Evolutionary conservation across 2,888 invertebrate species (phyloP).

Genomic region (Zygothrica quintamaculata): DNA sequence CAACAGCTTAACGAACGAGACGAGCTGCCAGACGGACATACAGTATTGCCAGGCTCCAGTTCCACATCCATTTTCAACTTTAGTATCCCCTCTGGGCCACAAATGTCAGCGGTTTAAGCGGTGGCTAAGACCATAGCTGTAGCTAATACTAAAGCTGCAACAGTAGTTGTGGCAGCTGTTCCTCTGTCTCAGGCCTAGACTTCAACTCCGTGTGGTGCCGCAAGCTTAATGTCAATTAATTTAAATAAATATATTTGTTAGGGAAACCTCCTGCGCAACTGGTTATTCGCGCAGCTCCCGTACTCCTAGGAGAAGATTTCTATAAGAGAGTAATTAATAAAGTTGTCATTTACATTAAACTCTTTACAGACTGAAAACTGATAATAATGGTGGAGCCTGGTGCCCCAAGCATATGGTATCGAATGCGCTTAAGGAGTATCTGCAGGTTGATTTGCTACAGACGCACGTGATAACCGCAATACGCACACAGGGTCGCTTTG

Average conservation of each 20-base stretch:
- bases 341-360: slow-evolving; percentile 29
- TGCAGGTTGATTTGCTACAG: slow-evolving; percentile 89
- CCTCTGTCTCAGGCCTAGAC: slow-evolving; percentile 3
- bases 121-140: slow-evolving; percentile 22
- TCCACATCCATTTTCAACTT: not conserved
- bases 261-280: slow-evolving; percentile 47
- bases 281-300: slow-evolving; percentile 56
- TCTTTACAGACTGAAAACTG: slow-evolving; percentile 89
- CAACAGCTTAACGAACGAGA: slow-evolving; percentile 82
- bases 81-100: slow-evolving; percentile 15
- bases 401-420: slow-evolving; percentile 91
- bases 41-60: slow-evolving; percentile 22
- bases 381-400: slow-evolving; percentile 93
- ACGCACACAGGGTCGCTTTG: slow-evolving; percentile 93
- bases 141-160: slow-evolving; percentile 6
- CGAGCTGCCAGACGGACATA: slow-evolving; percentile 69
- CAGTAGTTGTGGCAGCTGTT: slow-evolving; percentile 5
- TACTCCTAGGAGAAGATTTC: not conserved
- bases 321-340: slow-evolving; percentile 64
- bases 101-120: slow-evolving; percentile 34
- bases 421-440: slow-evolving; percentile 89
- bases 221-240: slow-evolving; percentile 83
- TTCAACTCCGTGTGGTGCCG: slow-evolving; percentile 73
- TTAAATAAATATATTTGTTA: slow-evolving; percentile 64
- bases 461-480: slow-evolving; percentile 89